These are phyloP conservation scores for Holacanthella duospinosa DNA, from an alignment of 2,888 invertebrate species.

Conservation along the genomic window DNA sequence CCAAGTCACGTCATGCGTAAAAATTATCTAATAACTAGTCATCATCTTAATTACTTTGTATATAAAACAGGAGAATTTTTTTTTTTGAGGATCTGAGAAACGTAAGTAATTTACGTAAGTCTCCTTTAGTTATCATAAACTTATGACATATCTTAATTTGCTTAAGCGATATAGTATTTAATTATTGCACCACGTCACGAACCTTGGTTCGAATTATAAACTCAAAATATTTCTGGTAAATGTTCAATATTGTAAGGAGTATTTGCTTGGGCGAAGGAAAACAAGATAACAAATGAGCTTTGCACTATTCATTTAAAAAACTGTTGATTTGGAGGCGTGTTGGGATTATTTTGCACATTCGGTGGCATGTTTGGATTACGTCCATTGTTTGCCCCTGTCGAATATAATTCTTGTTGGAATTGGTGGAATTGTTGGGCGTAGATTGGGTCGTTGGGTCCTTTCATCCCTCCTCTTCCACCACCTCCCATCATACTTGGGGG, in stretches of 20 bases:
- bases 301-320: slow-evolving; percentile 32
- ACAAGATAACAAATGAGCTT: background rate
- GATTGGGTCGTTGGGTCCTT: slow-evolving; percentile 62
- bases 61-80: no score
- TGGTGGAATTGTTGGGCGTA: slow-evolving; percentile 92
- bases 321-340: slow-evolving; percentile 36
- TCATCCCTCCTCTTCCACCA: slow-evolving; percentile 42
- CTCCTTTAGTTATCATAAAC: background rate
- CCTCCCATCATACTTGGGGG: slow-evolving; percentile 61
- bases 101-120: no score
- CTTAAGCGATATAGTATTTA: background rate
- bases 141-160: background rate
- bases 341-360: slow-evolving; percentile 37
- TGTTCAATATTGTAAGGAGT: background rate
- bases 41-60: no score
- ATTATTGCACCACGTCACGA: slow-evolving; percentile 38
- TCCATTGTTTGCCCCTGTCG: slow-evolving; percentile 55
- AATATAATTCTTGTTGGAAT: slow-evolving; percentile 89
- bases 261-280: background rate
- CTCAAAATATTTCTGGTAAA: background rate
- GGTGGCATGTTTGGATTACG: slow-evolving; percentile 47
- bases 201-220: slow-evolving; percentile 22
- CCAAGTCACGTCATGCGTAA: no score
- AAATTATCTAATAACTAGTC: no score
- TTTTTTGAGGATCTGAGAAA: no score